Percentiles rank a stretch among this genome's conserved stretches.
These are phyloP conservation scores for Chaetophractus vellerosus DNA, from an alignment of 2,797 vertebrate species.

Conservation along the genomic window DNA sequence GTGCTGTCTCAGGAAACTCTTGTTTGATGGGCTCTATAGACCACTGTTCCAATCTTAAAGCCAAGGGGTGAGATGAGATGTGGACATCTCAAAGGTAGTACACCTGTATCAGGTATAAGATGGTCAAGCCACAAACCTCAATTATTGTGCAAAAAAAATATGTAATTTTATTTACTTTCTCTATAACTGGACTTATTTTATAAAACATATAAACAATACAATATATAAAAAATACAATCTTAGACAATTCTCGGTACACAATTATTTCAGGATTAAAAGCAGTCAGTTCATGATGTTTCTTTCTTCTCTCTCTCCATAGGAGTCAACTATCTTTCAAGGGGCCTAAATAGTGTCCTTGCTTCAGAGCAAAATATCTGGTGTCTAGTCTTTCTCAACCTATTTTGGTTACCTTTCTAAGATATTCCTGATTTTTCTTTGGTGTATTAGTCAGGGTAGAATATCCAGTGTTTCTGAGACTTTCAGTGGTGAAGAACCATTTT, in stretches of 20 bases:
- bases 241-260: background rate
- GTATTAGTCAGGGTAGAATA: conserved; percentile 55
- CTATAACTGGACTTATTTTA: background rate
- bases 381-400: conserved; percentile 25
- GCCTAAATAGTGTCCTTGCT: background rate
- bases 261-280: conserved; percentile 52
- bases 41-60: conserved; percentile 3
- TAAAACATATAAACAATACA: too few relatives aligned
- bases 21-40: background rate
- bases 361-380: conserved; percentile 1
- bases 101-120: background rate
- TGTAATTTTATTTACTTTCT: conserved; percentile 5
- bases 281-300: background rate
- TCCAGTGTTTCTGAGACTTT: conserved; percentile 44
- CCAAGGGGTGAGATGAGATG: background rate
- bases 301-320: background rate
- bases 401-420: conserved; percentile 10
- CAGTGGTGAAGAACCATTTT: conserved; percentile 10
- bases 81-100: background rate
- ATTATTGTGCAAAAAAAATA: background rate
- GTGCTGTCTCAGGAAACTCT: background rate
- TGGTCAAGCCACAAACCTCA: background rate
- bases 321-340: conserved; percentile 23
- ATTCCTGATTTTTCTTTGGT: conserved; percentile 55
- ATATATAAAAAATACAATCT: conserved; percentile 28